Evolutionary conservation across 2,113 vertebrate genomes (phyloP).

Genomic region (Cyrtonyx montezumae): DNA sequence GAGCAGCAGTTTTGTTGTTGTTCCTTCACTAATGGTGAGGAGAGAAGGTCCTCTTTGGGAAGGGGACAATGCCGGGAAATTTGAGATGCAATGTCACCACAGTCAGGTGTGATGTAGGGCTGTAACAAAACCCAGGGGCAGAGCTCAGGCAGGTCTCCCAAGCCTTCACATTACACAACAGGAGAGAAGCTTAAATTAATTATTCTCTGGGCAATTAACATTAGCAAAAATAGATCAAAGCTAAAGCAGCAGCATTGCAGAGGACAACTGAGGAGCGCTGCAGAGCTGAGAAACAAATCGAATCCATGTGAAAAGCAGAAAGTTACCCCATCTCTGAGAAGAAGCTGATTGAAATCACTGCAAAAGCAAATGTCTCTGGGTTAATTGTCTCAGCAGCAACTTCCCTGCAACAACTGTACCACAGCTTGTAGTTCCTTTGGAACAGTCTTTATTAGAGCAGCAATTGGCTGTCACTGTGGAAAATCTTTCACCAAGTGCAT

Average conservation of each 20-base stretch:
- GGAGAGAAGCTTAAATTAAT: neutral
- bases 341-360: accelerated
- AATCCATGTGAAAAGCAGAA: neutral
- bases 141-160: neutral
- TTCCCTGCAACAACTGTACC: neutral
- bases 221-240: neutral
- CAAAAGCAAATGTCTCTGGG: neutral
- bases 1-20: neutral
- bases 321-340: neutral
- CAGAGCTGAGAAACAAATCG: neutral
- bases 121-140: neutral
- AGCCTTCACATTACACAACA: neutral
- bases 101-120: neutral
- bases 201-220: neutral
- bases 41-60: neutral
- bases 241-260: neutral
- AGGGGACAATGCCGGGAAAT: neutral
- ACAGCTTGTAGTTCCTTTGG: neutral
- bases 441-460: neutral
- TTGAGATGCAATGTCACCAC: neutral
- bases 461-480: neutral
- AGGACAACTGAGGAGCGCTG: neutral
- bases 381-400: neutral
- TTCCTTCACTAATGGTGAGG: neutral
- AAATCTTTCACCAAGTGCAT: neutral